These are phyloP conservation scores for Shinisaurus crocodilurus DNA, from an alignment of 2,113 vertebrate genomes.

Conservation along the genomic window DNA sequence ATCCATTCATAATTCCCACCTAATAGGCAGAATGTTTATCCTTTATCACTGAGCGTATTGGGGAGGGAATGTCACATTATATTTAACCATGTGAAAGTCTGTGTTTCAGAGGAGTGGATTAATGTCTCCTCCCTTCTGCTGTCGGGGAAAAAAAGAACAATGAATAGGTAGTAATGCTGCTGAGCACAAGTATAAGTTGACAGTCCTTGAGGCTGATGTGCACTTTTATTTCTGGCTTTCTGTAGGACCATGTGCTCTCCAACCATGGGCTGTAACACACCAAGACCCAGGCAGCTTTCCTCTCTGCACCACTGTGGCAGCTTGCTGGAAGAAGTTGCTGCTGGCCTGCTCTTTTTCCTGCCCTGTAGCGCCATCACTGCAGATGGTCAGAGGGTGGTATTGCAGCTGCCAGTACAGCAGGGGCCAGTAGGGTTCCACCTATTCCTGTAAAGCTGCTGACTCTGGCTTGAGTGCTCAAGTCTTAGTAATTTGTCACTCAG, in stretches of 20 bases:
- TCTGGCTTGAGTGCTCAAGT: neutral
- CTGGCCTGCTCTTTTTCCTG: neutral
- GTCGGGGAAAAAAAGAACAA: neutral
- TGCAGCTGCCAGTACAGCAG: neutral
- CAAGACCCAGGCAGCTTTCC: neutral
- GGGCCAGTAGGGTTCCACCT: neutral
- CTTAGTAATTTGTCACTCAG: neutral
- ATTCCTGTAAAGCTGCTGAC: neutral
- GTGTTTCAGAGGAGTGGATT: slow-evolving; percentile 39
- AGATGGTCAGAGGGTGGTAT: neutral
- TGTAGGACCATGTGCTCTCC: neutral
- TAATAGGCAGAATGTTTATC: slow-evolving; percentile 27
- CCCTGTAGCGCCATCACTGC: too few species aligned
- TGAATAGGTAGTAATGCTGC: neutral
- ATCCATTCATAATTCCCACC: slow-evolving; percentile 43
- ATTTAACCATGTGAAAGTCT: slow-evolving; percentile 39
- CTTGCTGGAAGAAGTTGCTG: neutral
- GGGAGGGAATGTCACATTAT: slow-evolving; percentile 29
- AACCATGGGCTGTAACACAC: neutral
- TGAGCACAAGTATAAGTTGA: neutral
- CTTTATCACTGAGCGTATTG: slow-evolving; percentile 15
- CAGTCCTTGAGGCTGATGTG: neutral
- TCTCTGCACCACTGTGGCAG: too few species aligned
- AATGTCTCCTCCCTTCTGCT: slow-evolving; percentile 35
- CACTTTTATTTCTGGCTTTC: neutral